Evolutionary conservation across 2,113 vertebrate genomes (phyloP).

Genomic region (Xiphophorus hellerii): DNA sequence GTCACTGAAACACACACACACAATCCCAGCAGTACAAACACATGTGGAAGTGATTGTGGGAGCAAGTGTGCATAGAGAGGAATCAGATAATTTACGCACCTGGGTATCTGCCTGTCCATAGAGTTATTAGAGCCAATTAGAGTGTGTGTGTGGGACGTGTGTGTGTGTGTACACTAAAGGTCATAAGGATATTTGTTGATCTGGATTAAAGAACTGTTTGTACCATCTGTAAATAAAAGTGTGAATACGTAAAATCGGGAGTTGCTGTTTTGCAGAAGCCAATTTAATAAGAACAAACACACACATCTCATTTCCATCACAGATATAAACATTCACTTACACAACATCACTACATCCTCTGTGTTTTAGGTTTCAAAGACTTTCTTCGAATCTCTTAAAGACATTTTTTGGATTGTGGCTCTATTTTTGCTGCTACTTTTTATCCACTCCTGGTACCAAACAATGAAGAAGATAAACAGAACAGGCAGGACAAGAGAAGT

Average conservation of each 20-base stretch:
- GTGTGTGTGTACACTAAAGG: background rate
- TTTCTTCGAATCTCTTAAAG: background rate
- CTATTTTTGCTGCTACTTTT: too few species aligned
- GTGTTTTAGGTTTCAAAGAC: background rate
- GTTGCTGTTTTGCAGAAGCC: constrained; percentile 48
- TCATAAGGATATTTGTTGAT: constrained; percentile 51
- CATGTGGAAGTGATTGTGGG: constrained; percentile 74
- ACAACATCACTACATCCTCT: background rate
- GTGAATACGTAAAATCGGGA: constrained; percentile 37
- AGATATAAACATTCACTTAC: background rate
- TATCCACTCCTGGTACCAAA: too few species aligned
- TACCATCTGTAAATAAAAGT: constrained; percentile 36
- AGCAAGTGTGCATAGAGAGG: constrained; percentile 43
- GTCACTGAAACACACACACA: constrained; percentile 20
- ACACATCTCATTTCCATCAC: background rate
- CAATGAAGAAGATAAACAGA: too few species aligned
- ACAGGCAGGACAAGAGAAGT: too few species aligned
- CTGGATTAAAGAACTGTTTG: constrained; percentile 8
- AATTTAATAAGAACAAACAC: constrained; percentile 57
- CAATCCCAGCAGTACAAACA: constrained; percentile 41
- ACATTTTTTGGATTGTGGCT: background rate
- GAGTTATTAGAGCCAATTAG: constrained; percentile 75
- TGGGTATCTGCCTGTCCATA: constrained; percentile 73
- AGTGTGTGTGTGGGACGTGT: constrained; percentile 7
- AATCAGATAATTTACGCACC: constrained; percentile 68